phyloP scores from a whole-genome alignment of 2,797 vertebrate genomes.

The Anomalospiza imberbis region DNA sequence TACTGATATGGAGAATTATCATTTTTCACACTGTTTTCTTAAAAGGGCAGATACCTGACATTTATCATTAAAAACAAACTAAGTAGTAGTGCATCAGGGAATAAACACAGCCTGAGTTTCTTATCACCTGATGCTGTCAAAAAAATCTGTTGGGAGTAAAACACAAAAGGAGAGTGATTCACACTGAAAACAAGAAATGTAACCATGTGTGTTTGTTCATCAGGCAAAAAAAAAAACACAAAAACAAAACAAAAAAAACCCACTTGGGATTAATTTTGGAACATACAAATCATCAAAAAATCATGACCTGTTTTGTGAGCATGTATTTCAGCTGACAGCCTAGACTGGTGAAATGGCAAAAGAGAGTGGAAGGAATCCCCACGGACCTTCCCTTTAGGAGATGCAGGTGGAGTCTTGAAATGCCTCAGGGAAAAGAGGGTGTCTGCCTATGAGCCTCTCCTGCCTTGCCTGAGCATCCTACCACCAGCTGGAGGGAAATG shows the following conservation, averaged over 20 bases:
- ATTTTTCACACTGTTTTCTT: background rate
- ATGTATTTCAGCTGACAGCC: background rate
- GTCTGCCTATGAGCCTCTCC: background rate
- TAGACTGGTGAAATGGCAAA: background rate
- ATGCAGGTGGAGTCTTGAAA: background rate
- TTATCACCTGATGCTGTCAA: background rate
- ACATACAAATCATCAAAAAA: background rate
- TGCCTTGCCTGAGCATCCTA: background rate
- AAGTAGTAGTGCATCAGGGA: background rate
- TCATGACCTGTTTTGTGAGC: background rate
- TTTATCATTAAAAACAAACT: background rate
- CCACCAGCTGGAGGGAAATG: background rate
- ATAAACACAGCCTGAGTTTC: background rate
- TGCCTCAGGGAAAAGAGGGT: background rate
- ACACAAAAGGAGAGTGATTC: background rate
- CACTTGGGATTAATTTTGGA: background rate
- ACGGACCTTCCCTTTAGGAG: background rate
- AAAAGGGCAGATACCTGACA: background rate
- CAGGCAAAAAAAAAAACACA: rapidly evolving
- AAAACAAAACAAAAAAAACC: background rate
- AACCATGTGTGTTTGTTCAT: background rate
- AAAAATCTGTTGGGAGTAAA: background rate
- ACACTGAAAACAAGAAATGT: background rate
- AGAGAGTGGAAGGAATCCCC: background rate
- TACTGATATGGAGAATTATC: background rate